Conservation (phyloP, 2,888 invertebrate species). For the Catocala fraxini region DNA sequence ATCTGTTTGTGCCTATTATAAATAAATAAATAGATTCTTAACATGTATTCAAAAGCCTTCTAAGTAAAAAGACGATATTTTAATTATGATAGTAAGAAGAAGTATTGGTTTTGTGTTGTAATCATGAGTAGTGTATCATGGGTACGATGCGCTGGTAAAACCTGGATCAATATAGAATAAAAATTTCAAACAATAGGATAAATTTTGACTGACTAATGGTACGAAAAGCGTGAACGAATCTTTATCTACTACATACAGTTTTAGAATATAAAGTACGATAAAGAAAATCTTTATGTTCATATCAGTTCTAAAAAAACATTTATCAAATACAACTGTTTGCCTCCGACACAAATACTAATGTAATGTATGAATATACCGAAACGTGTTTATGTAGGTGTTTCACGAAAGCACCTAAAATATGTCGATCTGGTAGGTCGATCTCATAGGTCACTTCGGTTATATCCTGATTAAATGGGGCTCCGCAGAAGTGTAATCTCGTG, state of each 20-base stretch:
- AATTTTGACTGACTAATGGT: conserved; percentile 15
- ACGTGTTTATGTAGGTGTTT: neutral
- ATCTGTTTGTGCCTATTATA: too few relatives aligned
- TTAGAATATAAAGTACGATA: neutral
- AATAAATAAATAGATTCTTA: too few relatives aligned
- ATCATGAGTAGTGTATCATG: too few relatives aligned
- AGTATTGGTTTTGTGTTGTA: too few relatives aligned
- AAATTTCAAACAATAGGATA: neutral
- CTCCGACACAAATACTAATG: neutral
- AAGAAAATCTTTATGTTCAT: conserved; percentile 6
- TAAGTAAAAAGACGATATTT: too few relatives aligned
- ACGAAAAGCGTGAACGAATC: conserved; percentile 8
- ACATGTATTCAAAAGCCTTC: too few relatives aligned
- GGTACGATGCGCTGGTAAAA: too few relatives aligned
- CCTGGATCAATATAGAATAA: too few relatives aligned
- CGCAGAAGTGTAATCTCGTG: neutral
- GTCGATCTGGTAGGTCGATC: conserved; percentile 5
- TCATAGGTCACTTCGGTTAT: conserved; percentile 2
- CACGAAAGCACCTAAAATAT: conserved; percentile 5
- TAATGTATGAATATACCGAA: conserved; percentile 1
- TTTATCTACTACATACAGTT: conserved; percentile 1
- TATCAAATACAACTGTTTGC: neutral
- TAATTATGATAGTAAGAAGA: too few relatives aligned
- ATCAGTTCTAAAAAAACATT: conserved; percentile 5
- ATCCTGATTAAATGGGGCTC: neutral